Base-by-base conservation (phyloP, 2,113 vertebrate genomes). In the Gymnorhina tibicen region DNA sequence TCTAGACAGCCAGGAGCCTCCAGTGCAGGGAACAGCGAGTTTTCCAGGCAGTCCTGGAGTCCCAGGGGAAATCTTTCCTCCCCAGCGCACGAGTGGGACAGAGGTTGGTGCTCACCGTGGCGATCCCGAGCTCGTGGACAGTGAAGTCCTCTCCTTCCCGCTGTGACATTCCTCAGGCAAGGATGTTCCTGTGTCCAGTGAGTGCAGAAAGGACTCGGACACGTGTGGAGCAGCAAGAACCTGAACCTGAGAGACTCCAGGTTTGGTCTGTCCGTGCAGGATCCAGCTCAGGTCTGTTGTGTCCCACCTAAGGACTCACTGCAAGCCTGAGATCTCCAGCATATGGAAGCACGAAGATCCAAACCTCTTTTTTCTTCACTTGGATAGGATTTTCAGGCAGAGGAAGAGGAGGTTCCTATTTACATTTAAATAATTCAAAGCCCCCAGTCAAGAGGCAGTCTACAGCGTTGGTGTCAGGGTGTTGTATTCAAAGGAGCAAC, bases 1-100 rank as follows among this genome's bases (percentile, higher is more conserved):
- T 84, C 90, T 30, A 24, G 84, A 76, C 84, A 89, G 68, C 76
- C 77, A 87, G 81, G 72, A 96, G 90, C 87, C 84, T 91, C 59
- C 87, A 69, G 80, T 2, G 2, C 49, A 50, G 80, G 66, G 16
- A 76, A 18, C 41, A 56, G 49, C 0, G 2, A 35, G 23, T 60
- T 77, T 85, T 84, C 60, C 44, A 60, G 81, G 62, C 7, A 0
- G 14, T 47, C 44, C 59, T 53, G 46, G 21, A 2, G 16, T 3
- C 3, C 21, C 14, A 60, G 59, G 69, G 53, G 46, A 55, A 50
- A 21, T 42, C 10, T n/a, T 47, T 27, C 67, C 49, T 91, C 21
- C 79, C 53, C 21, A 11, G 15, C 18, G 13, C 83, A 46, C 0
- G 0, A 63, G 75, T 47, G 81, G 80, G 49, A 37, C 72, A 77